Percentiles rank a stretch among this genome's conserved stretches.
Evolutionary conservation across 2,888 invertebrate genomes (phyloP).

Genomic region (Hartigia nigra): DNA sequence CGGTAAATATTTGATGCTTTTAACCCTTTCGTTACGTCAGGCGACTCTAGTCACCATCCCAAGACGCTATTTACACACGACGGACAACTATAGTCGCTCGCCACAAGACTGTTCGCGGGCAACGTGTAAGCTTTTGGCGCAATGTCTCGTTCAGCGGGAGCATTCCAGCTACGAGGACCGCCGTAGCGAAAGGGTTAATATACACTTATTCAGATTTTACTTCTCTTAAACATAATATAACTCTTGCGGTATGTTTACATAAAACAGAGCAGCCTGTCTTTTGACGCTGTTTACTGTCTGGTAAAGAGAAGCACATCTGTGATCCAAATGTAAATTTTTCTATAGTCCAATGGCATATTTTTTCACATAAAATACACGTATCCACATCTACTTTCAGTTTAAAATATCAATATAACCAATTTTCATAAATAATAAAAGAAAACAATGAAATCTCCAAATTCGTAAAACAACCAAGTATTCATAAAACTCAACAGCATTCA

Average conservation of each 20-base stretch:
- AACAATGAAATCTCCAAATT: neutral
- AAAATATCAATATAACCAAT: neutral
- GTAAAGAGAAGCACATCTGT: constrained; percentile 16
- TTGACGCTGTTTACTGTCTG: neutral
- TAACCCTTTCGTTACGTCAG: too few relatives aligned
- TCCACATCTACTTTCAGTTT: neutral
- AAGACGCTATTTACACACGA: too few relatives aligned
- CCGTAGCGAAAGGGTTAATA: too few relatives aligned
- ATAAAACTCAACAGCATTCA: neutral
- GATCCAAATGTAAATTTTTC: constrained; percentile 17
- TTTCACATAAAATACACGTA: neutral
- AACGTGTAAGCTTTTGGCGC: too few relatives aligned
- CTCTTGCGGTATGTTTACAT: neutral
- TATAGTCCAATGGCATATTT: constrained; percentile 2
- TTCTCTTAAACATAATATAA: neutral
- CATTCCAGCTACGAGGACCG: too few relatives aligned
- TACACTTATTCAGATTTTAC: constrained; percentile 19
- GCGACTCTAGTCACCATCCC: too few relatives aligned
- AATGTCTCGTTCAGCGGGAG: too few relatives aligned
- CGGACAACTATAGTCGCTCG: too few relatives aligned
- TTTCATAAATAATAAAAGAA: neutral
- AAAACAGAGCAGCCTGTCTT: neutral
- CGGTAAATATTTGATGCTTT: constrained; percentile 19
- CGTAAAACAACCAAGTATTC: neutral
- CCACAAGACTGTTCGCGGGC: too few relatives aligned